A percentile compares a stretch with the other conserved stretches of the same genome.
These are phyloP conservation scores for Otis tarda DNA, from an alignment of 2,113 vertebrate species.

Conservation along the genomic window DNA sequence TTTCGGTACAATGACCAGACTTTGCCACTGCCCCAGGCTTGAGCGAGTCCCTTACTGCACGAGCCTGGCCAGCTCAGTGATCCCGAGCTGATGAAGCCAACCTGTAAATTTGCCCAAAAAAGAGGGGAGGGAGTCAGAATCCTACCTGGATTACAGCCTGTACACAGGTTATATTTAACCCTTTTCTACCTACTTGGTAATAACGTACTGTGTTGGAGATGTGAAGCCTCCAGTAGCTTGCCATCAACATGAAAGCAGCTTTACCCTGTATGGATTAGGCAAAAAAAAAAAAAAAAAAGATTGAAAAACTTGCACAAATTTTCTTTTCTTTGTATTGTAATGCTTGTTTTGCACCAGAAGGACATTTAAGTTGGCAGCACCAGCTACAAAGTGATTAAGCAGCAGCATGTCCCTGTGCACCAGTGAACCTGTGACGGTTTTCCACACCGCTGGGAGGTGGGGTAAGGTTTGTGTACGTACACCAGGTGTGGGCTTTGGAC, in stretches of 20 bases:
- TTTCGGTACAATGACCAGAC: background rate
- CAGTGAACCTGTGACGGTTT: background rate
- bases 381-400: background rate
- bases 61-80: background rate
- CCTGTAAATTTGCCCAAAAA: background rate
- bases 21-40: background rate
- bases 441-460: background rate
- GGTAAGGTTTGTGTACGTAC: background rate
- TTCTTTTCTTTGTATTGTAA: background rate
- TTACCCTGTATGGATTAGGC: background rate
- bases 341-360: background rate
- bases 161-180: background rate
- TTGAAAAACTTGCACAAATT: background rate
- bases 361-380: background rate
- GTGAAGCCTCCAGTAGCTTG: background rate
- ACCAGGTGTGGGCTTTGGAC: background rate
- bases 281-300: no score
- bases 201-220: rapidly evolving
- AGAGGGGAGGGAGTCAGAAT: background rate
- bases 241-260: background rate
- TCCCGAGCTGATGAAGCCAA: rapidly evolving
- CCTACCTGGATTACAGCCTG: background rate
- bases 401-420: background rate
- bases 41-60: rapidly evolving
- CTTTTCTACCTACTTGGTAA: background rate